Evolutionary conservation across 1,140 invertebrate species (phyloP), one percentile per base, ranked within the genome.

Genomic region (Drosophila leontia): DNA sequence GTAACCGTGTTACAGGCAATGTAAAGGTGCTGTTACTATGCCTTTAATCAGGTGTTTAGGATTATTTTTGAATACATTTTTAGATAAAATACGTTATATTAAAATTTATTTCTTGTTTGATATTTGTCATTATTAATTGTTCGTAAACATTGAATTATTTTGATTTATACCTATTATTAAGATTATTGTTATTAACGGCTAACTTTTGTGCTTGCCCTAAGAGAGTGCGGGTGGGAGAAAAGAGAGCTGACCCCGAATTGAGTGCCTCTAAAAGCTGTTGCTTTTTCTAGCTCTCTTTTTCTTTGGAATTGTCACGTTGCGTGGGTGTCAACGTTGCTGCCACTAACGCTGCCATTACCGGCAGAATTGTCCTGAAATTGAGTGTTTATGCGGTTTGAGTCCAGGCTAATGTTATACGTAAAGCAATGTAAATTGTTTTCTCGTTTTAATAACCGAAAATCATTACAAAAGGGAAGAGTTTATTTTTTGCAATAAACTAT

Each of bases 341-440:
- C 19, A 19, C 7, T 11, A 23, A 3, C 5, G 4, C 53, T 23
- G 53, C 53, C 47, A 53, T 34, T 23, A 48, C 26, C 55, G 3
- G 15, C 17, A 60, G n/a, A 56, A 56, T 39, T 56, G 5, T 64
- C 61, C 55, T 60, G 26, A 23, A 42, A 60, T 60, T 42, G 53
- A 63, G 61, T 63, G 37, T 19, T 19, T 19, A 19, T 19, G 19
- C 19, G 19, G 19, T 19, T 19, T 19, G 19, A 19, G 19, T 19
- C 19, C 19, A 19, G 19, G 19, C 19, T 19, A 19, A 19, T 19
- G 19, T 19, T 19, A 19, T 19, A 19, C 19, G 19, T 19, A 19
- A 19, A 19, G 19, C 19, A 19, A 19, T 19, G 19, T 19, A 19
- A 19, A 1, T 19, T 19, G 19, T 19, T 19, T 19, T 19, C 19